Conservation (phyloP, 92 coral and sea anemone species). For the Zoanthus sansibaricus region DNA sequence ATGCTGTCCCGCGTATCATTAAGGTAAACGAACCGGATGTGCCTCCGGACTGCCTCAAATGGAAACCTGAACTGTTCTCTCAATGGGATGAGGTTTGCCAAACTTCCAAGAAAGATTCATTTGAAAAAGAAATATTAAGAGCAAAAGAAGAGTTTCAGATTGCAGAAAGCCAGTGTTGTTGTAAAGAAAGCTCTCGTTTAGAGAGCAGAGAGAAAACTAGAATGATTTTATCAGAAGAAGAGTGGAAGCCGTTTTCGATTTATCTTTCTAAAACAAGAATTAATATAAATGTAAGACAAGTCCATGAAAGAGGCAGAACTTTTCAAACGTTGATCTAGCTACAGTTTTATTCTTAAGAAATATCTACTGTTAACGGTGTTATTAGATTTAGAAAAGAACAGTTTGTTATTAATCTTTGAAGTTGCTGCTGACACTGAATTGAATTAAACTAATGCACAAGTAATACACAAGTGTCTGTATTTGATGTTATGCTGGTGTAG, state of each 20-base stretch:
- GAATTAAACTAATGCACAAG: no score
- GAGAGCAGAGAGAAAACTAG: background rate
- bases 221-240: constrained; percentile 52
- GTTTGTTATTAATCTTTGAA: no score
- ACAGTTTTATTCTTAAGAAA: constrained; percentile 14
- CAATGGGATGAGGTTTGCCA: background rate
- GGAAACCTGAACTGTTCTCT: constrained; percentile 54
- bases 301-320: constrained; percentile 82
- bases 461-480: no score
- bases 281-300: constrained; percentile 94
- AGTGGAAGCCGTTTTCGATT: constrained; percentile 81
- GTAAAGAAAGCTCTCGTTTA: background rate
- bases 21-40: constrained; percentile 73
- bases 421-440: no score
- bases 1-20: constrained; percentile 95
- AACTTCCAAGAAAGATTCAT: background rate
- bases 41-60: constrained; percentile 80
- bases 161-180: background rate
- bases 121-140: background rate
- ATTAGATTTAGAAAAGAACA: no score
- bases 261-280: constrained; percentile 94
- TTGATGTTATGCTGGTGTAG: no score
- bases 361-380: no score
- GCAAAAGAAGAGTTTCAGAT: background rate
- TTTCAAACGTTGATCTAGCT: constrained; percentile 18